Evolutionary conservation across 2,113 vertebrate species (phyloP).

Genomic region (Plestiodon gilberti): DNA sequence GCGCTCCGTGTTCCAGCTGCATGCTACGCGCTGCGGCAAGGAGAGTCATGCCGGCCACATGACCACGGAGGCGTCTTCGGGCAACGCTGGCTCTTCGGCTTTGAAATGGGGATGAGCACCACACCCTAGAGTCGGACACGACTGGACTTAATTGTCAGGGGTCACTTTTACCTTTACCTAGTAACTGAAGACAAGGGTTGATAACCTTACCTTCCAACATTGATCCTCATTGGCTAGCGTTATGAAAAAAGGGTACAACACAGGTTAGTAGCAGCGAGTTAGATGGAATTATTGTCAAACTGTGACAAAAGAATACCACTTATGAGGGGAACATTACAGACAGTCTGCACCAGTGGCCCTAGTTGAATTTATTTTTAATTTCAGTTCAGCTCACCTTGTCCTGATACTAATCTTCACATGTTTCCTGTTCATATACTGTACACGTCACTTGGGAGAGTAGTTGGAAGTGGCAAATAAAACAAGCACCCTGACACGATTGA

Average conservation of each 20-base stretch:
- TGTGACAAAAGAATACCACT: background rate
- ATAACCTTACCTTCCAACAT: constrained; percentile 94
- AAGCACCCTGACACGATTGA: no score
- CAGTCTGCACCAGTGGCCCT: background rate
- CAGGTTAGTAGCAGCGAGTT: constrained; percentile 78
- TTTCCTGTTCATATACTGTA: background rate
- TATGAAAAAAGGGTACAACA: constrained; percentile 86
- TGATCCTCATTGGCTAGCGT: constrained; percentile 93
- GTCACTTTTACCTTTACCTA: no score
- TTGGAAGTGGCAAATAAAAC: no score
- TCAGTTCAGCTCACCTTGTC: background rate
- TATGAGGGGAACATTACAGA: background rate
- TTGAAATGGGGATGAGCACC: no score
- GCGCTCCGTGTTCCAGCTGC: no score
- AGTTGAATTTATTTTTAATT: background rate
- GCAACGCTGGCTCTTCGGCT: no score
- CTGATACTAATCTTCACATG: background rate
- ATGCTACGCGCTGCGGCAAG: no score
- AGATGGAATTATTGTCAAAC: constrained; percentile 24
- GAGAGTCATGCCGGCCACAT: no score
- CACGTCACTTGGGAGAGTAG: no score
- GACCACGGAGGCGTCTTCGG: no score
- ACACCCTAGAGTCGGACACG: no score
- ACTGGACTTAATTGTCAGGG: no score
- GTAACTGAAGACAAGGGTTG: constrained; percentile 1